A percentile compares a stretch with the other conserved stretches of the same genome.
phyloP scores from a whole-genome alignment of 2,113 vertebrate species.

The Strix aluco region DNA sequence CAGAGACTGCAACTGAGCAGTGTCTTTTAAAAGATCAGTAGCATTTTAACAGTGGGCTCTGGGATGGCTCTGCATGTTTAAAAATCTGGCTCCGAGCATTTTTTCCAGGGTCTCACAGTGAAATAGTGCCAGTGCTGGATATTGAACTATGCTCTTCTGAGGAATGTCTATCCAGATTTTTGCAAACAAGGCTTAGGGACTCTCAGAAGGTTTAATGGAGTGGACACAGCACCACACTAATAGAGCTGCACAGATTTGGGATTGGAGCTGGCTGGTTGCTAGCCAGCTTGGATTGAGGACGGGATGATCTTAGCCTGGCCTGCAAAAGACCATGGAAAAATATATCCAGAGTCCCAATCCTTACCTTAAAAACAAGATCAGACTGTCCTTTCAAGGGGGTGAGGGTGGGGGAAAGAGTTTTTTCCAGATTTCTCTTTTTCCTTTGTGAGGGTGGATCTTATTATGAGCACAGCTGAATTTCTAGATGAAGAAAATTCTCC shows the following conservation, averaged over 20 bases:
- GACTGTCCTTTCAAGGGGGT: neutral
- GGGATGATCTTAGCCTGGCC: neutral
- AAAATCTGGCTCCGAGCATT: neutral
- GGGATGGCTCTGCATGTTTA: neutral
- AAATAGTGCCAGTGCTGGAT: neutral
- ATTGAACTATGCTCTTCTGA: neutral
- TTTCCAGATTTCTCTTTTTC: neutral
- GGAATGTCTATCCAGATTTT: neutral
- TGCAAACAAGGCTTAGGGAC: neutral
- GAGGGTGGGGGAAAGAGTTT: neutral
- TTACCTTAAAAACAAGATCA: neutral
- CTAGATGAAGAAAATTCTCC: conserved; percentile 23
- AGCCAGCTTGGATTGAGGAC: neutral
- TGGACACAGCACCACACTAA: neutral
- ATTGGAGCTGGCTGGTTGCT: neutral
- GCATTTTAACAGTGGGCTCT: neutral
- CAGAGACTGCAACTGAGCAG: neutral
- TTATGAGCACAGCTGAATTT: neutral
- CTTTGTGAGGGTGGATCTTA: conserved; percentile 15
- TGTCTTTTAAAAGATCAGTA: neutral
- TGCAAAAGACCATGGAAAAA: neutral
- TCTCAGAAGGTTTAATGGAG: neutral
- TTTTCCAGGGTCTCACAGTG: neutral
- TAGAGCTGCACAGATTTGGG: neutral
- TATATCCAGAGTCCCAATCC: neutral